A percentile compares a stretch with the other conserved stretches of the same genome.
Evolutionary conservation across 2,888 invertebrate genomes (phyloP).

Genomic region (Volucella inflata): DNA sequence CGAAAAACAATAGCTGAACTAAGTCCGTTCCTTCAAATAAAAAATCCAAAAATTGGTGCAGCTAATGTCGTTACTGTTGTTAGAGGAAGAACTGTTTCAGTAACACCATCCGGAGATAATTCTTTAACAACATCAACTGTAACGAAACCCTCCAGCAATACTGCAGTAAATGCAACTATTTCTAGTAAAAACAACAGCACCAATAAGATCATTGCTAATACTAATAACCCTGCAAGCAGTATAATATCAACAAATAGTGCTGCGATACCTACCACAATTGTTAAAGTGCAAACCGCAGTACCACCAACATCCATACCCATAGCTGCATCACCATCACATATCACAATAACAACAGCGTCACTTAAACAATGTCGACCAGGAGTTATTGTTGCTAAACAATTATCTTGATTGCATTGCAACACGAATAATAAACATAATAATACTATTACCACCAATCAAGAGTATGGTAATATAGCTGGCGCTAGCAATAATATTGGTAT

Average conservation of each 20-base stretch:
- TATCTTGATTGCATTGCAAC: conserved; percentile 86
- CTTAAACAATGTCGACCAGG: conserved; percentile 92
- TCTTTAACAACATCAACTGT: conserved; percentile 52
- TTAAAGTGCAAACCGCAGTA: conserved; percentile 80
- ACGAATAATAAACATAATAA: conserved; percentile 68
- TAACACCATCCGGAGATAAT: conserved; percentile 68
- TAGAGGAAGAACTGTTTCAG: conserved; percentile 77
- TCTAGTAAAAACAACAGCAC: conserved; percentile 75
- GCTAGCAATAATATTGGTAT: conserved; percentile 71
- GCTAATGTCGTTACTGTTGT: conserved; percentile 79
- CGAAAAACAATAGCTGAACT: conserved; percentile 86
- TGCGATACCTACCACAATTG: conserved; percentile 80
- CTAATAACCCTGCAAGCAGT: conserved; percentile 70
- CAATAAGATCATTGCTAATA: conserved; percentile 64
- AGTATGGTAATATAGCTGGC: conserved; percentile 74
- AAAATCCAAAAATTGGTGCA: conserved; percentile 81
- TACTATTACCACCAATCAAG: conserved; percentile 73
- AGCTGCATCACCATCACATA: conserved; percentile 78
- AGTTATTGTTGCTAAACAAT: conserved; percentile 94
- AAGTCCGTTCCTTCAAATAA: conserved; percentile 87
- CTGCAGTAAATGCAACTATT: conserved; percentile 66
- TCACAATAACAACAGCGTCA: conserved; percentile 81
- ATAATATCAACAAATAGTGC: conserved; percentile 68
- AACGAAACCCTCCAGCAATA: conserved; percentile 66
- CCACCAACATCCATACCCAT: conserved; percentile 67